These are phyloP conservation scores for Ceyx cyanopectus DNA, from an alignment of 2,113 vertebrate genomes.

Conservation along the genomic window DNA sequence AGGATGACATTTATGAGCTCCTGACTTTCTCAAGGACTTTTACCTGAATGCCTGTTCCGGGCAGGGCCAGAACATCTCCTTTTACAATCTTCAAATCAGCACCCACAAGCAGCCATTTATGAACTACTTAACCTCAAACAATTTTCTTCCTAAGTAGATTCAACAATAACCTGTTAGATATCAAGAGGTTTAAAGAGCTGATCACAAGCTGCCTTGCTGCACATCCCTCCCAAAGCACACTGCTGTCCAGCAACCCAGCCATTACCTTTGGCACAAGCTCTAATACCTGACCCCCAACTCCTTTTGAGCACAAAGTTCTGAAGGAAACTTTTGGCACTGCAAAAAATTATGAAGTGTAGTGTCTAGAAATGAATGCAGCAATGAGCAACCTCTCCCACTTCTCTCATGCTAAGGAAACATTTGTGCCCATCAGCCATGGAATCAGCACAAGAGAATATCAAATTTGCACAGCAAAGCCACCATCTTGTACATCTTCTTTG, in stretches of 20 bases:
- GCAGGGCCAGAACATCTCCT: background rate
- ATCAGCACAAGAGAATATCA: background rate
- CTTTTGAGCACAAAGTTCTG: background rate
- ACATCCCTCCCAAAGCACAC: background rate
- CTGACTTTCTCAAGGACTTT: background rate
- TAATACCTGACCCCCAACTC: background rate
- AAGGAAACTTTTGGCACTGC: background rate
- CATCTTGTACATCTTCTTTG: background rate
- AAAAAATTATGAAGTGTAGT: background rate
- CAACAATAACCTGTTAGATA: background rate
- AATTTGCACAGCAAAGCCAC: slow-evolving; percentile 18
- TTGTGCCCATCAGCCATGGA: background rate
- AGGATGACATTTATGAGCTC: background rate
- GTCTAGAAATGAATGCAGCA: background rate
- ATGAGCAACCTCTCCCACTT: background rate
- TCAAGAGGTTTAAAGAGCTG: background rate
- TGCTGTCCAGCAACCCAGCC: background rate
- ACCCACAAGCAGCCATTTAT: background rate
- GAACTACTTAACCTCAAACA: background rate
- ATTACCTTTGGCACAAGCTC: background rate
- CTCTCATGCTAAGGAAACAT: background rate
- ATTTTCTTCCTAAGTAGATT: background rate
- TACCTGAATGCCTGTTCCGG: background rate
- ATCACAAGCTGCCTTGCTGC: background rate
- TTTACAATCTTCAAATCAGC: background rate